These are phyloP conservation scores for Belgica antarctica DNA, from an alignment of 2,888 invertebrate species.

Conservation along the genomic window DNA sequence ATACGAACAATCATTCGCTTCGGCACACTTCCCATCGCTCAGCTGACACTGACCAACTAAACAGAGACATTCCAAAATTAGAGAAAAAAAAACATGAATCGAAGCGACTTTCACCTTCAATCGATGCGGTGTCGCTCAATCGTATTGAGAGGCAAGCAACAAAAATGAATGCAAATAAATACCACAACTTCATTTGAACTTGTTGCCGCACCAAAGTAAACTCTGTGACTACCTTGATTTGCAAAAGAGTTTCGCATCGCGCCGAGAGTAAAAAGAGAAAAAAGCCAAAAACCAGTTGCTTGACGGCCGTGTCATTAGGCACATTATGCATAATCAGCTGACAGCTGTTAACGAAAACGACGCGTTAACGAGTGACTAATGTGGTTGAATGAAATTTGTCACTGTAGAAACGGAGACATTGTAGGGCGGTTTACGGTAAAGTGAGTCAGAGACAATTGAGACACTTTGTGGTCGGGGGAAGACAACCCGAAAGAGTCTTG, in stretches of 20 bases:
- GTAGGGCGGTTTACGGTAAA: no score
- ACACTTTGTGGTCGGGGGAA: no score
- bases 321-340: constrained; percentile 15
- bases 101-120: constrained; percentile 21
- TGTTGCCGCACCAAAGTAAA: constrained; percentile 30
- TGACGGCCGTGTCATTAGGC: not conserved
- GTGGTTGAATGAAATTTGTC: no score
- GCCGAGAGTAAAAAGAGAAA: no score
- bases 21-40: constrained; percentile 32
- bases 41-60: constrained; percentile 38
- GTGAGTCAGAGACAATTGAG: no score
- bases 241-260: not conserved
- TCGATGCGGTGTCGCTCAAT: not conserved
- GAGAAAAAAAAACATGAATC: not conserved
- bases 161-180: constrained; percentile 26
- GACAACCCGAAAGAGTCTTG: no score
- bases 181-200: constrained; percentile 5
- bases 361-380: no score
- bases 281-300: not conserved
- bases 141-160: not conserved
- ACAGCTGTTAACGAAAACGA: no score
- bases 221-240: constrained; percentile 19
- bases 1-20: constrained; percentile 26
- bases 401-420: no score
- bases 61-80: not conserved